phyloP scores from a whole-genome alignment of 2,113 vertebrate species.

The Centropus bengalensis region DNA sequence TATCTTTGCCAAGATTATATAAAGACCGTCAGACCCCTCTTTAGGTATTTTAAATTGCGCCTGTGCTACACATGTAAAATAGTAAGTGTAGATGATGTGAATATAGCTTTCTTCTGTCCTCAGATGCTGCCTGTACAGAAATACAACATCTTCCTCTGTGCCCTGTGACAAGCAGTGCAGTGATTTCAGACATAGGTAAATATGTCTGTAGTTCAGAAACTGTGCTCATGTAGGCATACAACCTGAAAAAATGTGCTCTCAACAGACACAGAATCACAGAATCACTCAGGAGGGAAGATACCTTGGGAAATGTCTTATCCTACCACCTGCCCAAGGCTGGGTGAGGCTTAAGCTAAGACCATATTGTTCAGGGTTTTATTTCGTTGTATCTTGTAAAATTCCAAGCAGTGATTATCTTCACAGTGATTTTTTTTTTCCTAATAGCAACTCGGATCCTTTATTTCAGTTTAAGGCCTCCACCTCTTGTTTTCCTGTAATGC shows the following conservation, averaged over 20 bases:
- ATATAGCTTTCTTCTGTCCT: not conserved
- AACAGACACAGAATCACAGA: not conserved
- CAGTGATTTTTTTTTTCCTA: not conserved
- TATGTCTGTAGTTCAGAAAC: not conserved
- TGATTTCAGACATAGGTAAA: not conserved
- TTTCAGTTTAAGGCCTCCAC: not conserved
- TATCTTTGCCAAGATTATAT: not conserved
- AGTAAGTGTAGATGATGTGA: not conserved
- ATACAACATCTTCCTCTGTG: not conserved
- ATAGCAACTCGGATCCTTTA: not conserved
- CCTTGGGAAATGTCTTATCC: not conserved
- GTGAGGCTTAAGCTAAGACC: not conserved
- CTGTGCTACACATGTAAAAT: not conserved
- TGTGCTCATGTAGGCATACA: not conserved
- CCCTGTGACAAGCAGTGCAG: not conserved
- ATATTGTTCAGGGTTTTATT: not conserved
- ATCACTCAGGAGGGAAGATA: not conserved
- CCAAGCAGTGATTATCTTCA: not conserved
- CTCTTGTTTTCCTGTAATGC: not conserved
- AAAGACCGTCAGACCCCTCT: not conserved
- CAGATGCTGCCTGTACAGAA: not conserved
- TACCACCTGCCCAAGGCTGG: not conserved
- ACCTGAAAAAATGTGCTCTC: not conserved
- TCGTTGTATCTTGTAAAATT: not conserved
- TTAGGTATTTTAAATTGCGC: conserved; percentile 28